A percentile compares a stretch with the other conserved stretches of the same genome.
These are phyloP conservation scores for Dallia pectoralis DNA, from an alignment of 2,797 vertebrate genomes.

Conservation along the genomic window DNA sequence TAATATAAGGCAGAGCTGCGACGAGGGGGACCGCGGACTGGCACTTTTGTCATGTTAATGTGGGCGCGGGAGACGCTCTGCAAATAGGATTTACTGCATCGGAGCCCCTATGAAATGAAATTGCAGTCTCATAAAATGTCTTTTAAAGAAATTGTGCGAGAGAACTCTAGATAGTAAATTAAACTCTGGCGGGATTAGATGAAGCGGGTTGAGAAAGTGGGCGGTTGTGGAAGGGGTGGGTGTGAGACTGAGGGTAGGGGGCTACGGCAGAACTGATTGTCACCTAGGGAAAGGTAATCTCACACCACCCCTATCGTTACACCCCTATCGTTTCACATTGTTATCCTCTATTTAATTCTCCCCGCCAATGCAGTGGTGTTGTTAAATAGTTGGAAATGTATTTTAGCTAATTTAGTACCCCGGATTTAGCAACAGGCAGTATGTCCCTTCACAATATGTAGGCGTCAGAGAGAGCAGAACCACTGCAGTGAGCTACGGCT, in stretches of 20 bases:
- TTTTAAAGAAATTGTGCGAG: conserved; percentile 79
- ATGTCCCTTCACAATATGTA: conserved; percentile 1
- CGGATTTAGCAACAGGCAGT: background rate
- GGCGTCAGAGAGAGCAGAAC: background rate
- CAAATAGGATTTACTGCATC: conserved; percentile 81
- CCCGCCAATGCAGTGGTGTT: conserved; percentile 31
- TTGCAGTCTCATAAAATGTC: conserved; percentile 78
- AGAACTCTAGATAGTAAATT: conserved; percentile 75
- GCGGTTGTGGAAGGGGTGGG: conserved; percentile 33
- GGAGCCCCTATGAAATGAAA: conserved; percentile 73
- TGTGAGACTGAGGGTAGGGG: conserved; percentile 39
- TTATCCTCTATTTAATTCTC: conserved; percentile 26
- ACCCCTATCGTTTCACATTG: too few relatives aligned
- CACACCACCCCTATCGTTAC: conserved; percentile 50
- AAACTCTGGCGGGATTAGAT: conserved; percentile 76
- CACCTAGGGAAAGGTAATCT: conserved; percentile 46
- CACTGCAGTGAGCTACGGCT: conserved; percentile 24
- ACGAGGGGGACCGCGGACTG: conserved; percentile 61
- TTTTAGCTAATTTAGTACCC: background rate
- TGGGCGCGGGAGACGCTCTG: conserved; percentile 67
- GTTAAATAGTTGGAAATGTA: background rate
- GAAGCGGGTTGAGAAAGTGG: conserved; percentile 37
- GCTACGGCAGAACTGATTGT: conserved; percentile 32
- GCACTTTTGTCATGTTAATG: conserved; percentile 83
- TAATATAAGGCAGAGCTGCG: conserved; percentile 63